Evolutionary conservation across 2,113 vertebrate species (phyloP), one percentile per base, ranked within the genome.

Genomic region (Phainopepla nitens): DNA sequence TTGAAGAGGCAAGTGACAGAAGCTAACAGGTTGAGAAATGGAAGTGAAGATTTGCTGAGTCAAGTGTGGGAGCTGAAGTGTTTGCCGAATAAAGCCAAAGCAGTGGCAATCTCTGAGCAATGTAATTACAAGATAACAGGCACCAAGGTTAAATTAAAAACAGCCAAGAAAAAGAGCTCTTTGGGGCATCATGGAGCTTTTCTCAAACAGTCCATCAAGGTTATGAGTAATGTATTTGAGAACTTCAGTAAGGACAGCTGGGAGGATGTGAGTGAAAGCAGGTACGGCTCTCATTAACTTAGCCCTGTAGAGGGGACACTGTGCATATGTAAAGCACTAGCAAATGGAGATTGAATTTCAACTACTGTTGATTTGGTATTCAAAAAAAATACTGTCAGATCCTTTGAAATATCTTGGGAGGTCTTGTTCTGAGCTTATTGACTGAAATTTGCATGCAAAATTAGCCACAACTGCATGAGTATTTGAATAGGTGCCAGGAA

Each of bases 381-480:
- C 99, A 98, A 98, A 99, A 99, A 99, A 98, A 98, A 98, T 97
- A 98, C 98, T 99, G 99, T 99, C 98, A 99, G 98, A 99, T 99
- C 98, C 98, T 99, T 98, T 99, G 98, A 99, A 99, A 99, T 99
- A 99, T 99, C 99, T 98, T 99, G 99, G 99, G 99, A 99, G 98
- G 99, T 99, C 99, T 99, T 98, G 99, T 99, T 99, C 97, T 98
- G 98, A 99, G 99, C 98, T 99, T 99, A 99, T 99, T 99, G 99
- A 99, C 99, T 99, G 98, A 99, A 99, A 99, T 99, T 99, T 99
- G 99, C 99, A 99, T 99, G 99, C 98, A 98, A 98, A 99, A 99
- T 99, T 99, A 99, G 99, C 99, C 99, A 99, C 98, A 98, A 99
- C 98, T 99, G 98, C 98, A 98, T 97, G 98, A 99, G 98, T 98